Percentiles rank a stretch among this genome's conserved stretches.
phyloP scores from a whole-genome alignment of 2,797 vertebrate species.

The Sternotherus odoratus region DNA sequence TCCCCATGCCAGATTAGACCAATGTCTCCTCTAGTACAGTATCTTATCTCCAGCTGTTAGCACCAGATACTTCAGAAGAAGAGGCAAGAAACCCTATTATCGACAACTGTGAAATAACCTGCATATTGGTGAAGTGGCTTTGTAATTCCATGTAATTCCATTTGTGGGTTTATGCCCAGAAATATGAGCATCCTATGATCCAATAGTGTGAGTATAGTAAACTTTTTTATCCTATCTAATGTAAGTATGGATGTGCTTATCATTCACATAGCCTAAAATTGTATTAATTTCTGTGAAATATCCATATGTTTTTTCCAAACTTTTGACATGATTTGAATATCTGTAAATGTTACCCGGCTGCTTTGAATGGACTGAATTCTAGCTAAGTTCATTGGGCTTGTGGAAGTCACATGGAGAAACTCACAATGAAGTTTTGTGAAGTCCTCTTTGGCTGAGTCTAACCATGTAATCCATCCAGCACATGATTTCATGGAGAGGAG shows the following conservation, averaged over 20 bases:
- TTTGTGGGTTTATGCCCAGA: neutral
- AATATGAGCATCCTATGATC: neutral
- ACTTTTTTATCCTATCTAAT: neutral
- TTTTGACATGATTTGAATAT: neutral
- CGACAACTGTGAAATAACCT: neutral
- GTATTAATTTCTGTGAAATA: accelerated
- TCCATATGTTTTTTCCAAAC: neutral
- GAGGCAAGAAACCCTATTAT: neutral
- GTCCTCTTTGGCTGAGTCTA: neutral
- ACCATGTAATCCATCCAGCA: neutral
- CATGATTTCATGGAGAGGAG: neutral
- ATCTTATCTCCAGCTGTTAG: neutral
- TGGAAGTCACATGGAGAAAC: neutral
- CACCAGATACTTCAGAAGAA: neutral
- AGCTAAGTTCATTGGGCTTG: neutral
- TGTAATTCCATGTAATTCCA: neutral
- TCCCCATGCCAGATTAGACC: neutral
- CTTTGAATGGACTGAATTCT: neutral
- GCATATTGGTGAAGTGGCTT: neutral
- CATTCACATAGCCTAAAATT: neutral
- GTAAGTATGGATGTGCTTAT: neutral
- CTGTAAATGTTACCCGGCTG: neutral
- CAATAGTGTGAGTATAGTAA: neutral
- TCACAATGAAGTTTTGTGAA: neutral
- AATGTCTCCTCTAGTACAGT: neutral